Conservation (phyloP, 2,113 vertebrate species). For the Bufo gargarizans region DNA sequence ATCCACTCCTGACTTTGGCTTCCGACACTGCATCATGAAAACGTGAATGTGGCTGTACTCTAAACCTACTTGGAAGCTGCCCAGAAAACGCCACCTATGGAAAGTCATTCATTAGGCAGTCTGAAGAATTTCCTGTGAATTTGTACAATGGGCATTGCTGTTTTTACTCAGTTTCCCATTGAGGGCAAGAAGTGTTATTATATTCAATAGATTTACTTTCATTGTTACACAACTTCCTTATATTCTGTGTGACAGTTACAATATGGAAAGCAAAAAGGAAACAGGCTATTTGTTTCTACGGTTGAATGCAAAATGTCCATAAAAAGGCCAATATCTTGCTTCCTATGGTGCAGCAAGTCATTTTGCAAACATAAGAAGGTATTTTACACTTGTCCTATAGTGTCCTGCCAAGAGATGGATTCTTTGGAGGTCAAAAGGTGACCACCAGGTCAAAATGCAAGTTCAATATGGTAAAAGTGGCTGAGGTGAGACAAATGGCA, state of each 20-base stretch:
- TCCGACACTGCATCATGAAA: too few relatives aligned
- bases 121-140: background rate
- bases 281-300: background rate
- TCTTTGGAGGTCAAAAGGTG: conserved; percentile 36
- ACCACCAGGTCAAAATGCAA: conserved; percentile 51
- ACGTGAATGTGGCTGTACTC: background rate
- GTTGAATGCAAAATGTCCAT: background rate
- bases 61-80: background rate
- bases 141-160: background rate
- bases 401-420: background rate
- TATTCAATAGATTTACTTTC: background rate
- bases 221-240: background rate
- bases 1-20: too few relatives aligned
- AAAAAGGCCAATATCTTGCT: background rate
- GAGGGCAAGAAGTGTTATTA: background rate
- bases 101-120: background rate
- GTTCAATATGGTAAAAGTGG: conserved; percentile 25
- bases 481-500: conserved; percentile 25
- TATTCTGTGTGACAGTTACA: background rate
- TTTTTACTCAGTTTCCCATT: background rate
- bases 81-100: background rate
- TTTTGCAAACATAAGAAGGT: background rate
- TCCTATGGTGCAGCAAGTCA: background rate
- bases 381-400: background rate
- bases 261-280: background rate